Percentiles rank a stretch among this genome's conserved stretches.
phyloP scores from a whole-genome alignment of 2,113 vertebrate species.

The Paramormyrops kingsleyae region DNA sequence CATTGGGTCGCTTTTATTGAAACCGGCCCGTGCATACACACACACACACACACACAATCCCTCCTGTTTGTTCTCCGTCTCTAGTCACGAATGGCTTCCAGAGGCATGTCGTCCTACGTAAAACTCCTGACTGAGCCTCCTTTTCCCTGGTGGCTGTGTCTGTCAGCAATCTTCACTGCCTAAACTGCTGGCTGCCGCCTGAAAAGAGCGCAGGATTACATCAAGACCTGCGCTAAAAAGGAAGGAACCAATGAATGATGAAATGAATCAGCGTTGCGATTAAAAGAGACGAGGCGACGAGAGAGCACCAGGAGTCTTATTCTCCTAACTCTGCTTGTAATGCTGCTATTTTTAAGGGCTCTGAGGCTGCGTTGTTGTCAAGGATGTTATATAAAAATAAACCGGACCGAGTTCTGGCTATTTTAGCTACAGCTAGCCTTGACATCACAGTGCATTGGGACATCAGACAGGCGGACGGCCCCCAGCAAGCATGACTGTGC shows the following conservation, averaged over 20 bases:
- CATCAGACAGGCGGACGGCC: not conserved
- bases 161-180: not conserved
- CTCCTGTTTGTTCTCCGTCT: not conserved
- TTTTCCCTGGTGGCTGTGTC: not conserved
- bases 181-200: not conserved
- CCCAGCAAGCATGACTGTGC: not conserved
- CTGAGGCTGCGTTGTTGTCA: not conserved
- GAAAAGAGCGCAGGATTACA: not conserved
- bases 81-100: not conserved
- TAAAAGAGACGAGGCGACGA: not conserved
- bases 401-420: not conserved
- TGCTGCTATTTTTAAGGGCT: not conserved
- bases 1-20: not conserved
- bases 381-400: slow-evolving; percentile 2
- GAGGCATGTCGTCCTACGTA: not conserved
- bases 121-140: not conserved
- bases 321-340: not conserved
- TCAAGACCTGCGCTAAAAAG: not conserved
- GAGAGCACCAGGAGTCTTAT: not conserved
- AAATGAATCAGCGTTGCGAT: not conserved
- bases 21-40: not conserved
- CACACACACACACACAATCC: not conserved
- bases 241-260: not conserved
- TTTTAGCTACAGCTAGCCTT: not conserved
- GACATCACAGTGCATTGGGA: not conserved